Conservation (phyloP, 1,140 invertebrate genomes). For the Dendrolimus kikuchii region DNA sequence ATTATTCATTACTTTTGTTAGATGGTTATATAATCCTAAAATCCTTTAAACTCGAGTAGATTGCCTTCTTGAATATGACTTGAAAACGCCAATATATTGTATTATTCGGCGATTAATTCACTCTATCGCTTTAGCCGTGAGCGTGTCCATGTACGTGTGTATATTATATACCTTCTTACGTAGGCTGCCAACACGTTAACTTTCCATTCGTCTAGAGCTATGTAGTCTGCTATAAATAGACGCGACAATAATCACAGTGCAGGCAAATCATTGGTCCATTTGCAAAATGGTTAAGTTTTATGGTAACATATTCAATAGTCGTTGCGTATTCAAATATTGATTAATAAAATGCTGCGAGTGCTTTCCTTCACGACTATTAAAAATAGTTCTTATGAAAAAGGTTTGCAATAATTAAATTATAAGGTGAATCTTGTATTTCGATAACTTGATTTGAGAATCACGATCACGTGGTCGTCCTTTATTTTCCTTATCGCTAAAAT, state of each 20-base stretch:
- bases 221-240: conserved; percentile 56
- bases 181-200: conserved; percentile 62
- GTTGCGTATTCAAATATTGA: too few species aligned
- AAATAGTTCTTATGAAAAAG: too few species aligned
- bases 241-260: conserved; percentile 49
- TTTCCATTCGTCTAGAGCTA: conserved; percentile 63
- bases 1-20: too few species aligned
- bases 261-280: conserved; percentile 43
- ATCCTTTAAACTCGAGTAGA: too few species aligned
- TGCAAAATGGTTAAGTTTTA: conserved; percentile 13
- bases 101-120: conserved; percentile 3
- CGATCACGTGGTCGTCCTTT: conserved; percentile 41
- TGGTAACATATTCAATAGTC: conserved; percentile 8
- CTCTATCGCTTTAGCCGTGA: conserved; percentile 6
- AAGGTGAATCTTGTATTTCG: conserved; percentile 30
- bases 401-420: not conserved
- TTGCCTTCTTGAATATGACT: not conserved
- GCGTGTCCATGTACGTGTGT: conserved; percentile 20
- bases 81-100: conserved; percentile 2
- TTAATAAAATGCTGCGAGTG: too few species aligned
- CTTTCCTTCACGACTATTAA: too few species aligned
- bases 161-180: conserved; percentile 31
- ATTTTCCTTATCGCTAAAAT: conserved; percentile 52
- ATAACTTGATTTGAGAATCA: conserved; percentile 32
- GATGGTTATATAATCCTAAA: too few species aligned